Conservation (phyloP, 2,113 vertebrate species). For the Burhinus bistriatus region DNA sequence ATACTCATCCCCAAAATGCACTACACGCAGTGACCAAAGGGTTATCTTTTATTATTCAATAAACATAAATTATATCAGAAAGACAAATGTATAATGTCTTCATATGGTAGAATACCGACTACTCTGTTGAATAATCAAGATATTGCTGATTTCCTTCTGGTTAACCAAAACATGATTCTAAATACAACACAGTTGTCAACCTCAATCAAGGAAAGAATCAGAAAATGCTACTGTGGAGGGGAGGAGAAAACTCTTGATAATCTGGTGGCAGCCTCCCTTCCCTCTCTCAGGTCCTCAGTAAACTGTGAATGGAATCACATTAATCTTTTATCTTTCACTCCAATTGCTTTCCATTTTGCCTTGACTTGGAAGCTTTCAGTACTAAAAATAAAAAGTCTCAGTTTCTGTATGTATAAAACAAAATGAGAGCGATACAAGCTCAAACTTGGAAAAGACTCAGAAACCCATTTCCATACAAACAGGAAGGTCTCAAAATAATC, state of each 20-base stretch:
- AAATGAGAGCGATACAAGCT: not conserved
- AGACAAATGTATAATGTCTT: not conserved
- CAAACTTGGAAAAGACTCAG: slow-evolving; percentile 1
- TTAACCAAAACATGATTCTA: not conserved
- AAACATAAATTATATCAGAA: not conserved
- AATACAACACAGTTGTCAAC: not conserved
- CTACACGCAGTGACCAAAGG: not conserved
- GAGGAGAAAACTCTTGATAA: not conserved
- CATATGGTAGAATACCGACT: not conserved
- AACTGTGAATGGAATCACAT: not conserved
- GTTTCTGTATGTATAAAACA: not conserved
- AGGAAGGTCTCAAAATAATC: slow-evolving; percentile 21
- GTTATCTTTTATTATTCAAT: not conserved
- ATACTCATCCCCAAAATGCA: slow-evolving; percentile 4
- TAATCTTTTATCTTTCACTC: not conserved
- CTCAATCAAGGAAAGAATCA: not conserved
- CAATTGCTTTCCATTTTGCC: not conserved
- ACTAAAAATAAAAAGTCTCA: not conserved
- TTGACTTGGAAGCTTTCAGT: slow-evolving; percentile 27
- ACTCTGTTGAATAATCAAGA: not conserved
- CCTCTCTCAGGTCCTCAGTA: not conserved
- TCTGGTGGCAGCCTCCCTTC: not conserved
- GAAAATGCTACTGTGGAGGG: not conserved
- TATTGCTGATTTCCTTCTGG: not conserved
- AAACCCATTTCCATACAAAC: not conserved